These are phyloP conservation scores for Coremacera marginata DNA, from an alignment of 2,888 invertebrate species.

Conservation along the genomic window DNA sequence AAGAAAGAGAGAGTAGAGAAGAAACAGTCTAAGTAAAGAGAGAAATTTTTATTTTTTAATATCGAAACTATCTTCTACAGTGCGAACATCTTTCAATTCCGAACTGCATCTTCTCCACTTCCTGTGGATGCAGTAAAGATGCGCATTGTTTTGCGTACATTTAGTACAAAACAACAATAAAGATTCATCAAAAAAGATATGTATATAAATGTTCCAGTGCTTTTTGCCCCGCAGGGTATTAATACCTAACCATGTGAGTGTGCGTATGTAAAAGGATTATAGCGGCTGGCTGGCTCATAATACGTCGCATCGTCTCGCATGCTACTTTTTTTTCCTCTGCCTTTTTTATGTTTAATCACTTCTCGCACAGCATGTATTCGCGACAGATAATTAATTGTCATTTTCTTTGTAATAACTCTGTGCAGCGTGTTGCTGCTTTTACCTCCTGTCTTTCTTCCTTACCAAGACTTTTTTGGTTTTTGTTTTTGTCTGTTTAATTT, in stretches of 20 bases:
- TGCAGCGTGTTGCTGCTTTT: background rate
- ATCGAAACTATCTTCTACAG: no score
- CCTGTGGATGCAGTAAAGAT: no score
- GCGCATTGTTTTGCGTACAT: no score
- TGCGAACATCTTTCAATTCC: no score
- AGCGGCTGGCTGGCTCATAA: background rate
- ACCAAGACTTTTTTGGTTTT: background rate
- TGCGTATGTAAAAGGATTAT: slow-evolving; percentile 26
- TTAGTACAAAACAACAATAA: no score
- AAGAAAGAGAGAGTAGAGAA: no score
- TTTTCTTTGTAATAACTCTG: slow-evolving; percentile 19
- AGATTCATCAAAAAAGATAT: no score
- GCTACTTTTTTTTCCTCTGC: background rate
- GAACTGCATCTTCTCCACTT: no score
- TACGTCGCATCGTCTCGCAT: slow-evolving; percentile 2
- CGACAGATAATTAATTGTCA: slow-evolving; percentile 30
- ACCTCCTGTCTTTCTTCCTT: background rate
- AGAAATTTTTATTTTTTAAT: no score
- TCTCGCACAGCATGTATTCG: slow-evolving; percentile 16
- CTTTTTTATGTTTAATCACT: slow-evolving; percentile 7
- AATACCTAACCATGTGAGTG: background rate
- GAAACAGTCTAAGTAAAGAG: no score
- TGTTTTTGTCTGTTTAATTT: background rate
- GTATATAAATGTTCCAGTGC: no score
- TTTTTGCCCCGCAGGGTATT: no score